Conservation (phyloP, 2,797 vertebrate species). For the Sorex maritimensis region DNA sequence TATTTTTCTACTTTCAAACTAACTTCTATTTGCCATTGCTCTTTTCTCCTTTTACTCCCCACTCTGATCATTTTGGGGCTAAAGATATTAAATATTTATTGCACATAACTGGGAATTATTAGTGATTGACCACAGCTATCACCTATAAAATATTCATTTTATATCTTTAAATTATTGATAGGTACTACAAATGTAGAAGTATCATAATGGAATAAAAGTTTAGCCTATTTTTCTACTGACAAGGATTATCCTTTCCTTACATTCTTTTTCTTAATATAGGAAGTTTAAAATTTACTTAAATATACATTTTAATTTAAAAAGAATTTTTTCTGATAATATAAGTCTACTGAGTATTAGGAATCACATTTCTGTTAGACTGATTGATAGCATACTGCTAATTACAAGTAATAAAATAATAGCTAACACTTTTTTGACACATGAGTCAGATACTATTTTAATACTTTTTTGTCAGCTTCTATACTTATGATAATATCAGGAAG, state of each 20-base stretch:
- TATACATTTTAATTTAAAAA: too few relatives aligned
- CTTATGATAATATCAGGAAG: neutral
- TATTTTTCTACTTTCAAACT: slow-evolving; percentile 31
- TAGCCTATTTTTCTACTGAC: slow-evolving; percentile 63
- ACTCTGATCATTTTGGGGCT: slow-evolving; percentile 67
- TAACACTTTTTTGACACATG: neutral
- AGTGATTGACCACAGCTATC: slow-evolving; percentile 78
- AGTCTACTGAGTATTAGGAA: neutral
- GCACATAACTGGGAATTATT: slow-evolving; percentile 71
- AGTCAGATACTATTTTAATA: neutral
- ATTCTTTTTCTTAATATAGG: slow-evolving; percentile 10
- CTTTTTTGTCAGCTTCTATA: neutral
- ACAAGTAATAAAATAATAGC: neutral
- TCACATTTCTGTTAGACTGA: slow-evolving; percentile 9
- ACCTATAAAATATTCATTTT: slow-evolving; percentile 75
- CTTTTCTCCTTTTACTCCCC: slow-evolving; percentile 40
- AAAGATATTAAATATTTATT: slow-evolving; percentile 76
- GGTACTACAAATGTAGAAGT: slow-evolving; percentile 72
- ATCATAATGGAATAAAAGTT: slow-evolving; percentile 54
- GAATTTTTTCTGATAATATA: too few relatives aligned
- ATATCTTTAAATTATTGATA: slow-evolving; percentile 84
- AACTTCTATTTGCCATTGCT: slow-evolving; percentile 57
- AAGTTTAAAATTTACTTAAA: too few relatives aligned
- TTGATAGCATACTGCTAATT: neutral
- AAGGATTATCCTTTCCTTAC: neutral